These are phyloP conservation scores for Cololabis saira DNA, from an alignment of 2,113 vertebrate species.

Conservation along the genomic window DNA sequence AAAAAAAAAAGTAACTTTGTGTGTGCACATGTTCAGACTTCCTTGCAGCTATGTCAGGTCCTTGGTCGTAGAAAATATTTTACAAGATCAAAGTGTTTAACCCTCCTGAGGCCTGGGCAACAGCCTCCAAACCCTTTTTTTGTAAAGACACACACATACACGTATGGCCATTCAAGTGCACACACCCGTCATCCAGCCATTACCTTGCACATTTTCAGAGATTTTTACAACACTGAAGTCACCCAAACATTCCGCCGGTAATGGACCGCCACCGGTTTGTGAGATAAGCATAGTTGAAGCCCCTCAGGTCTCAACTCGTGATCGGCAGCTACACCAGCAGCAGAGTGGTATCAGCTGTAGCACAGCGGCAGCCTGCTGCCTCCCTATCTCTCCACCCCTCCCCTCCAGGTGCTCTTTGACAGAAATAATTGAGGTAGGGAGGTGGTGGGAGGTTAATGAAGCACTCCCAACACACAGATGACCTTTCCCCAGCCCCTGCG, in stretches of 20 bases:
- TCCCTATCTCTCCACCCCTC: slow-evolving; percentile 25
- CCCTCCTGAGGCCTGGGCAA: slow-evolving; percentile 47
- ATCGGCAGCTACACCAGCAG: slow-evolving; percentile 41
- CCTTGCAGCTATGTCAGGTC: slow-evolving; percentile 46
- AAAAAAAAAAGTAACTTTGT: slow-evolving; percentile 38
- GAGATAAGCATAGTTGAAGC: slow-evolving; percentile 67
- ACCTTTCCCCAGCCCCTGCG: slow-evolving; percentile 80
- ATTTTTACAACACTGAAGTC: slow-evolving; percentile 54
- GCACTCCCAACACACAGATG: slow-evolving; percentile 80
- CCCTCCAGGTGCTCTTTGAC: slow-evolving; percentile 71
- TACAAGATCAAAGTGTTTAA: slow-evolving; percentile 69
- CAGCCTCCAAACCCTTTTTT: slow-evolving; percentile 17
- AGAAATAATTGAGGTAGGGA: slow-evolving; percentile 80
- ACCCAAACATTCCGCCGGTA: slow-evolving; percentile 66
- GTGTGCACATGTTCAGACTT: slow-evolving; percentile 30
- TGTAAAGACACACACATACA: slow-evolving; percentile 20
- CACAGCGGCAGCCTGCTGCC: slow-evolving; percentile 42
- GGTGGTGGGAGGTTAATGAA: slow-evolving; percentile 85
- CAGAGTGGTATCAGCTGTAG: slow-evolving; percentile 61
- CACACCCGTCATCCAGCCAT: slow-evolving; percentile 34
- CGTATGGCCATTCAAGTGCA: neutral
- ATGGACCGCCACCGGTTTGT: slow-evolving; percentile 65
- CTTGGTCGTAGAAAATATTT: slow-evolving; percentile 65
- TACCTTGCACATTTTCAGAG: slow-evolving; percentile 48
- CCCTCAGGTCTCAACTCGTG: slow-evolving; percentile 56